A percentile compares a stretch with the other conserved stretches of the same genome.
phyloP scores from a whole-genome alignment of 2,113 vertebrate genomes.

The Pluvianellus socialis region DNA sequence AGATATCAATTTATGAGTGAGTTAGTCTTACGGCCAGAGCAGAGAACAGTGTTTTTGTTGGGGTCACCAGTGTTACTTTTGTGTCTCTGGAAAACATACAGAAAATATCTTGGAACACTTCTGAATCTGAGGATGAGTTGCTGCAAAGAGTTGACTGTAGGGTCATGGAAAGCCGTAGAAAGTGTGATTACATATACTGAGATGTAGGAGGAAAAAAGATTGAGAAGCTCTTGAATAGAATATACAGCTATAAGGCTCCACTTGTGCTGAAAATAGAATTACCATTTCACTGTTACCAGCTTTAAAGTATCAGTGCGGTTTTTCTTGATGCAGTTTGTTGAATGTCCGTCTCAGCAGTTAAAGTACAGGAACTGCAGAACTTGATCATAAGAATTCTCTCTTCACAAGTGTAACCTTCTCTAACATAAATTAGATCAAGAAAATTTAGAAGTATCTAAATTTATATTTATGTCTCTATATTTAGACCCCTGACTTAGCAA shows the following conservation, averaged over 20 bases:
- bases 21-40: neutral
- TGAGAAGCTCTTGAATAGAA: slow-evolving; percentile 20
- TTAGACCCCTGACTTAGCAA: neutral
- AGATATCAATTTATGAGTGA: neutral
- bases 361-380: neutral
- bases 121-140: neutral
- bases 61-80: neutral
- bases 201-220: neutral
- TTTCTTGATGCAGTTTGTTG: neutral
- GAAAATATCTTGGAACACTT: neutral
- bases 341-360: neutral
- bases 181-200: neutral
- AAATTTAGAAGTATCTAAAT: neutral
- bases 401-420: neutral
- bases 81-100: neutral
- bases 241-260: neutral
- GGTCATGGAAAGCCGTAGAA: neutral
- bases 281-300: neutral
- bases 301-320: neutral
- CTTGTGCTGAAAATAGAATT: slow-evolving; percentile 22
- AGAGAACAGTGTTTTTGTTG: neutral
- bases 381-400: neutral
- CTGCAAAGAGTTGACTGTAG: neutral
- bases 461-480: neutral
- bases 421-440: neutral